Conservation (phyloP, 1,140 invertebrate species). For the Chironomus striatipennis region DNA sequence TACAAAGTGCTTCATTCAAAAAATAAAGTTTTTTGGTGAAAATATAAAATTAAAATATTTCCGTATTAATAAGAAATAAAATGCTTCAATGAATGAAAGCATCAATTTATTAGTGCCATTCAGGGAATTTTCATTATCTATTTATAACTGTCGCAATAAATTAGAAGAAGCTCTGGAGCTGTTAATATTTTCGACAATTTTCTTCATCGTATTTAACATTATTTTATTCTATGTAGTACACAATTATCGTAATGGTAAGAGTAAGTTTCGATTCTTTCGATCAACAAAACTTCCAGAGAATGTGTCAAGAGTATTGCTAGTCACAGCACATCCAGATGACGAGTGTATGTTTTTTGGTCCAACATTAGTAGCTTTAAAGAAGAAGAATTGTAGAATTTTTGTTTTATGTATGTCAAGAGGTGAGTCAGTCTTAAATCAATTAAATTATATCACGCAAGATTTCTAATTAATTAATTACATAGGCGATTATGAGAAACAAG, state of each 20-base stretch:
- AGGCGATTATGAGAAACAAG: slow-evolving; percentile 67
- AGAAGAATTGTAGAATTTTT: slow-evolving; percentile 56
- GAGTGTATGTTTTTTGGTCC: slow-evolving; percentile 99
- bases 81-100: slow-evolving; percentile 21
- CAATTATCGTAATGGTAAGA: not conserved
- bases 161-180: not conserved
- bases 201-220: not conserved
- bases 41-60: not conserved
- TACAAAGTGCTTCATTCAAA: not conserved
- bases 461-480: slow-evolving; percentile 30
- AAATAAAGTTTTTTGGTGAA: not conserved
- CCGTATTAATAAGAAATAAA: not conserved
- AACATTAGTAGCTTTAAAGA: slow-evolving; percentile 63
- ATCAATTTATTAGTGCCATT: not conserved
- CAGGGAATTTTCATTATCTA: not conserved
- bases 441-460: not conserved
- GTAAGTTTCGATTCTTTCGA: not conserved
- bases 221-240: not conserved
- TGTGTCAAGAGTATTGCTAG: slow-evolving; percentile 56
- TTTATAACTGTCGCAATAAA: not conserved
- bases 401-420: slow-evolving; percentile 82
- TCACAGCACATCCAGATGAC: slow-evolving; percentile 92
- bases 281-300: not conserved
- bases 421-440: slow-evolving; percentile 36
- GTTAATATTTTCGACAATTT: not conserved